Percentiles rank a stretch among this genome's conserved stretches.
These are phyloP conservation scores for Polypterus bichir DNA, from an alignment of 2,113 vertebrate species.

Conservation along the genomic window DNA sequence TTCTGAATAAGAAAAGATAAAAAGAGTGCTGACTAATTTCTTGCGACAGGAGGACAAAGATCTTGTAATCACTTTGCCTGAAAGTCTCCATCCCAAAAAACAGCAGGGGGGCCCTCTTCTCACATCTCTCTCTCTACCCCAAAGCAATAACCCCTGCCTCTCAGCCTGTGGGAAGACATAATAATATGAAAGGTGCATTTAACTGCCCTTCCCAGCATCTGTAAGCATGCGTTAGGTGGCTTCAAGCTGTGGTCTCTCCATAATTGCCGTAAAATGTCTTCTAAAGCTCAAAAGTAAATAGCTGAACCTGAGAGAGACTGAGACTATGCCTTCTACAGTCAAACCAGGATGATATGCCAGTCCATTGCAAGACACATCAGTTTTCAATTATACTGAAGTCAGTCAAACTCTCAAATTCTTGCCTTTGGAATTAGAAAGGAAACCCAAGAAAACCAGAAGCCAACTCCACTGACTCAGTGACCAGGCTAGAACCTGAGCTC, in stretches of 20 bases:
- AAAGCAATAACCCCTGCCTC: constrained; percentile 11
- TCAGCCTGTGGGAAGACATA: not conserved
- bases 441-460: no score
- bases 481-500: no score
- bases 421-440: no score
- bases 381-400: no score
- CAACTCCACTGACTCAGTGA: no score
- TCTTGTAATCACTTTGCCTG: constrained; percentile 30
- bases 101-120: constrained; percentile 18
- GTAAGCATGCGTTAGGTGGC: not conserved
- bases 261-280: constrained; percentile 3
- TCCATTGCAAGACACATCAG: no score
- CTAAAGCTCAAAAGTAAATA: not conserved
- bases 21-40: constrained; percentile 32
- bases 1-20: constrained; percentile 21
- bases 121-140: constrained; percentile 15
- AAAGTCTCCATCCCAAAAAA: constrained; percentile 34
- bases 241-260: constrained; percentile 1
- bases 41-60: constrained; percentile 24
- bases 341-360: no score
- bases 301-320: no score
- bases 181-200: constrained; percentile 8
- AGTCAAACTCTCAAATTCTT: no score
- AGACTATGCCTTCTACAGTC: no score
- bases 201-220: not conserved